Percentiles rank a stretch among this genome's conserved stretches.
phyloP scores from a whole-genome alignment of 2,113 vertebrate genomes.

The Pipa parva region DNA sequence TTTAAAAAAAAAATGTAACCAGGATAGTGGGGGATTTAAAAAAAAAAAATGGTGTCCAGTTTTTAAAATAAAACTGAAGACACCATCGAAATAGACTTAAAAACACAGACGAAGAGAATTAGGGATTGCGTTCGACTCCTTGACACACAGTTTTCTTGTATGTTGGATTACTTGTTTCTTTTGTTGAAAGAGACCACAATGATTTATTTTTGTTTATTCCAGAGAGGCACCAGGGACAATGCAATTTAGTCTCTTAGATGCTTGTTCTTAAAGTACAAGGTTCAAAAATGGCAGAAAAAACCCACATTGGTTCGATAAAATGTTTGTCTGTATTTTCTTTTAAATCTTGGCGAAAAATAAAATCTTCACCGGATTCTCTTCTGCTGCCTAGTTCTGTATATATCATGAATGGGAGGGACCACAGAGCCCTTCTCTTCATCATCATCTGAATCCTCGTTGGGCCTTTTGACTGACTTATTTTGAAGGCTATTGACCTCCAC shows the following conservation, averaged over 20 bases:
- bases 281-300: conserved; percentile 56
- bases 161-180: conserved; percentile 47
- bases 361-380: conserved; percentile 89
- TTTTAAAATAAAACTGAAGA: conserved; percentile 94
- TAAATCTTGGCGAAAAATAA: no score
- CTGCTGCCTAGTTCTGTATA: conserved; percentile 94
- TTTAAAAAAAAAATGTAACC: conserved; percentile 64
- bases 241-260: conserved; percentile 59
- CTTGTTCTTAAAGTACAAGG: conserved; percentile 60
- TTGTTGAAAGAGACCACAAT: conserved; percentile 51
- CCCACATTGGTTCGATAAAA: conserved; percentile 28
- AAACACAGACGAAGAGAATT: conserved; percentile 58
- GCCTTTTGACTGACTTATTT: conserved; percentile 88
- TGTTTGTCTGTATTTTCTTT: background rate
- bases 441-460: conserved; percentile 92
- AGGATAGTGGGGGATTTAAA: conserved; percentile 66
- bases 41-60: conserved; percentile 78
- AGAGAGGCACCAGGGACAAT: conserved; percentile 71
- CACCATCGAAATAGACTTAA: conserved; percentile 62
- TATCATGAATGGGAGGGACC: conserved; percentile 93
- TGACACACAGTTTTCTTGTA: conserved; percentile 52
- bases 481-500: conserved; percentile 81
- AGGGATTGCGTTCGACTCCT: conserved; percentile 55
- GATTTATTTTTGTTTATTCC: conserved; percentile 20
- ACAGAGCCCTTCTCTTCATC: conserved; percentile 94